Conservation (phyloP, 2,888 invertebrate species). For the Acrocyrtus sp. region DNA sequence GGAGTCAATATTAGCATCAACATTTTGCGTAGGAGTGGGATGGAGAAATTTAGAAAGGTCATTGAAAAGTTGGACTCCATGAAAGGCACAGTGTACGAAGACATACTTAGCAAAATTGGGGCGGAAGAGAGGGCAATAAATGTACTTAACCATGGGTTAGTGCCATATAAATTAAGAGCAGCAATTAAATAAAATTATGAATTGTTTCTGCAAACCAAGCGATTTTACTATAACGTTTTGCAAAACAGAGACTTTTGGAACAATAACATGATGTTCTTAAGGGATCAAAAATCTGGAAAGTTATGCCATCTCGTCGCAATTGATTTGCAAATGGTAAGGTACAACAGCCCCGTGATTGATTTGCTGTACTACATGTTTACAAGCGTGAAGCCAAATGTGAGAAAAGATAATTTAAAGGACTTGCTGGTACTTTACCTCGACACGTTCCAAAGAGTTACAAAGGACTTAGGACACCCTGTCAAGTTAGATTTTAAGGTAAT, state of each 20-base stretch:
- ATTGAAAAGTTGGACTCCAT: too few relatives aligned
- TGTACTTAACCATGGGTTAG: too few relatives aligned
- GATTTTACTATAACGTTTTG: too few relatives aligned
- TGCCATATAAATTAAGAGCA: too few relatives aligned
- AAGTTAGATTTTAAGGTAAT: conserved; percentile 11
- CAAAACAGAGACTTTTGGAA: conserved; percentile 12
- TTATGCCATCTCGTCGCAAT: not conserved
- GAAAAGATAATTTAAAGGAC: not conserved
- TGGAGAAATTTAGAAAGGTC: too few relatives aligned
- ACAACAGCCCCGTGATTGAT: not conserved
- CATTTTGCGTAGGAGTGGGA: too few relatives aligned
- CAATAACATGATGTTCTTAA: conserved; percentile 7
- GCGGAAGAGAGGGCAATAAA: too few relatives aligned
- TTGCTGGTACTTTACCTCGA: not conserved
- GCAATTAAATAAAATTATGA: too few relatives aligned
- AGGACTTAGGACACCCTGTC: not conserved
- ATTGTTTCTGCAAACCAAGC: too few relatives aligned
- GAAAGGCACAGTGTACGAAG: too few relatives aligned
- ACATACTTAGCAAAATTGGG: too few relatives aligned
- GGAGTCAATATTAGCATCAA: conserved; percentile 8
- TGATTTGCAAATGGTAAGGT: conserved; percentile 2
- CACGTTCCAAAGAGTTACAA: not conserved
- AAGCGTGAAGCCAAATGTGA: not conserved
- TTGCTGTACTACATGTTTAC: not conserved
- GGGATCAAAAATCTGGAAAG: not conserved